Conservation (phyloP, 2,888 invertebrate genomes). For the Gymnocheta viridis region DNA sequence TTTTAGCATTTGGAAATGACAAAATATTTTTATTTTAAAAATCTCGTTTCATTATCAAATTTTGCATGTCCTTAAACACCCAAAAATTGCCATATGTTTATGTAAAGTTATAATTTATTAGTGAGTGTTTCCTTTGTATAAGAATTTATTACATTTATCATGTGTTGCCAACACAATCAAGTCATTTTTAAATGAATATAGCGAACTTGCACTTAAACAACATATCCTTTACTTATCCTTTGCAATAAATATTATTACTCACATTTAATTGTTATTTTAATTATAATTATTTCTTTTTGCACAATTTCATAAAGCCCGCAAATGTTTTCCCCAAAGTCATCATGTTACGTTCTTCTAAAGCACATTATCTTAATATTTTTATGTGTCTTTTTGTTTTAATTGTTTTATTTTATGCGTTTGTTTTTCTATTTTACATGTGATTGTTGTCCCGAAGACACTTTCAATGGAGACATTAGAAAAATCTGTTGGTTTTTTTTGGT, state of each 20-base stretch:
- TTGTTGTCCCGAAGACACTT: constrained; percentile 35
- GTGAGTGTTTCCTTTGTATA: constrained; percentile 37
- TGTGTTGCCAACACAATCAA: constrained; percentile 12
- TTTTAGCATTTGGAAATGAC: too few species aligned
- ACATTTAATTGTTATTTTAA: constrained; percentile 52
- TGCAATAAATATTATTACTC: constrained; percentile 36
- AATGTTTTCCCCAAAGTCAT: constrained; percentile 54
- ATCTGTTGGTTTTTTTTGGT: constrained; percentile 73
- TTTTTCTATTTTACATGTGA: constrained; percentile 24
- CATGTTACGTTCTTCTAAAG: constrained; percentile 27
- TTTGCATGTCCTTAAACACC: background rate
- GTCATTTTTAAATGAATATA: constrained; percentile 34
- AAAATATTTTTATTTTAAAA: background rate
- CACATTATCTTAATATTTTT: constrained; percentile 62
- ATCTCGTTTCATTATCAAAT: background rate
- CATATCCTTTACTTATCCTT: constrained; percentile 58
- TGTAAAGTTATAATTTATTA: constrained; percentile 32
- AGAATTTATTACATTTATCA: constrained; percentile 57
- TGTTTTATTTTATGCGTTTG: constrained; percentile 58
- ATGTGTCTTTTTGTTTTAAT: constrained; percentile 69
- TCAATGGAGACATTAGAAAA: constrained; percentile 79
- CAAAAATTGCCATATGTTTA: background rate
- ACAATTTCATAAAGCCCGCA: constrained; percentile 41
- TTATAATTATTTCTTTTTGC: constrained; percentile 27
- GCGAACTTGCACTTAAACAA: constrained; percentile 18